Base-by-base conservation (phyloP, 30 jellyfish, hydroid and myxozoan genomes). In the Cassiopea xamachana region DNA sequence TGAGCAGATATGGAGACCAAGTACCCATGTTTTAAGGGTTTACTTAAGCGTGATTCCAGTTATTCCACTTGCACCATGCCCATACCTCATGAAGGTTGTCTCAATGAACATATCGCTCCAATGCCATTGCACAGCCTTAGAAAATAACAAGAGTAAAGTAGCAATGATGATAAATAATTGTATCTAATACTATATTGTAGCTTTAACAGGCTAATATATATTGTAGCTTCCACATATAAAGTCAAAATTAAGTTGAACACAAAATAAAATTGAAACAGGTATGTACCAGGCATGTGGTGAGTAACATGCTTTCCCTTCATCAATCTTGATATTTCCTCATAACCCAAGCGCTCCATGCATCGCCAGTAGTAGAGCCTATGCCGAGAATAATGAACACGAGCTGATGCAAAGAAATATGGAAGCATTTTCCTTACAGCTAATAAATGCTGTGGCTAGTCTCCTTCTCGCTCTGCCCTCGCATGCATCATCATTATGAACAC, bases 21-120 rank as follows among this genome's bases (percentile, higher is more conserved):
- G 60, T 14, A 83, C 90, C 90, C 81, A 81, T 43, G 19, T 81
- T 1, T 81, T 81, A 2, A 81, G 67, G 46, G 69, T 18, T 39
- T 49, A 69, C 68, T 61, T 81, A 2, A 81, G 18, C 2, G 90
- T 81, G 84, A 60, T 67, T 2, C 83, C 90, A 27, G 59, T 47
- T 43, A 81, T 81, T 13, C 90, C 90, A 13, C 90, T 18, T 10
- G 90, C 59, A 19, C 82, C 5, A 19, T 81, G 79, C 5, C 90
- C 90, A 19, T 81, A 81, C 19, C 90, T 83, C 90, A 81, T 81
- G 45, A 81, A 81, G 7, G 82, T 81, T 8, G 83, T 55, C 12
- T 55, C 64, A 3, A 55, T 55, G 64, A 3, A 10, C 64, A 55
- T 3, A 55, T 79, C 49, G 14, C 87, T 55, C 64, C 64, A 55